Percentiles rank a stretch among this genome's conserved stretches.
Conservation (phyloP, 2,113 vertebrate genomes). For the Cavia porcellus region DNA sequence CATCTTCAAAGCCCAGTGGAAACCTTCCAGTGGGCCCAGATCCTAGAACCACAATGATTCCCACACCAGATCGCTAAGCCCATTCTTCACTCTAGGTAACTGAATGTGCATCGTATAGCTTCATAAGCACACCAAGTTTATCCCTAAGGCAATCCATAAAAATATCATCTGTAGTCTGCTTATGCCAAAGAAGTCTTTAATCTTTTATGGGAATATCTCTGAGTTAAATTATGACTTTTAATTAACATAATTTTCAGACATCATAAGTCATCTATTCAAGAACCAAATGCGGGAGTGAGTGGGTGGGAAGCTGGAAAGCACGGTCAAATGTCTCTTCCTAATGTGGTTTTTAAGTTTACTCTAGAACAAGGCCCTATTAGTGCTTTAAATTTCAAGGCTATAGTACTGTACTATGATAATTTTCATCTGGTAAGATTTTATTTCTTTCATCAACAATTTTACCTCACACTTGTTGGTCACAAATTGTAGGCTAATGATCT, state of each 20-base stretch:
- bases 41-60: neutral
- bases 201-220: slow-evolving; percentile 19
- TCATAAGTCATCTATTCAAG: slow-evolving; percentile 1
- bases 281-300: neutral
- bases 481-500: neutral
- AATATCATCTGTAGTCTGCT: neutral
- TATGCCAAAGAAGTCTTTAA: neutral
- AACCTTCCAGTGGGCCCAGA: neutral
- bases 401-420: neutral
- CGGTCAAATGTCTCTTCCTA: neutral
- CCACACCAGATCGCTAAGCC: neutral
- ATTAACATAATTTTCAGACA: slow-evolving; percentile 62
- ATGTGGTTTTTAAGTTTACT: neutral
- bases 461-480: neutral
- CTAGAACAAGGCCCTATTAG: neutral
- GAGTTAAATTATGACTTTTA: slow-evolving; percentile 36
- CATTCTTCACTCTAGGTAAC: neutral
- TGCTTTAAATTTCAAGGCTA: neutral
- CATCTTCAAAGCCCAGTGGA: neutral
- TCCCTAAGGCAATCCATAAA: neutral
- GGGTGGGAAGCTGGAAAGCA: neutral
- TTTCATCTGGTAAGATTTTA: slow-evolving; percentile 20
- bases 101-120: neutral
- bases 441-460: neutral
- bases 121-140: neutral